These are phyloP conservation scores for Vanessa cardui DNA, from an alignment of 2,888 invertebrate genomes.

Conservation along the genomic window DNA sequence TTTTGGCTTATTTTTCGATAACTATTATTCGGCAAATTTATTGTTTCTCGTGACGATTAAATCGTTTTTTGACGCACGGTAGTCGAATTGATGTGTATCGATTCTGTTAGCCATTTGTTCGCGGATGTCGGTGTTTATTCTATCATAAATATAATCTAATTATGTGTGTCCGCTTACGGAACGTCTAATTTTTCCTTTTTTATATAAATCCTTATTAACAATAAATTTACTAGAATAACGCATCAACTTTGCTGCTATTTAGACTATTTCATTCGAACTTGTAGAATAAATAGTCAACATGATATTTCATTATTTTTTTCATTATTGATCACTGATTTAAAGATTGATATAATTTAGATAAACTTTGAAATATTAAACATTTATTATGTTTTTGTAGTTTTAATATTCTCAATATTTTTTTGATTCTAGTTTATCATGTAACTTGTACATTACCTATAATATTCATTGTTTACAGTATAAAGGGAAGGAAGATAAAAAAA, in stretches of 20 bases:
- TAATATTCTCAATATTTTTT: too few relatives aligned
- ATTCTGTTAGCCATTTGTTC: slow-evolving; percentile 42
- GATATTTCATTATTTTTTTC: too few relatives aligned
- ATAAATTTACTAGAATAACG: neutral
- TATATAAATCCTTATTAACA: slow-evolving; percentile 1
- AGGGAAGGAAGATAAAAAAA: neutral
- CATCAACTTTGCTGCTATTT: neutral
- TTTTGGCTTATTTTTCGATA: slow-evolving; percentile 68
- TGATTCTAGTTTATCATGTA: too few relatives aligned
- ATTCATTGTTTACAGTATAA: neutral
- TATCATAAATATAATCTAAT: slow-evolving; percentile 41
- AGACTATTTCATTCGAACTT: too few relatives aligned
- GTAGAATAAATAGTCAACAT: too few relatives aligned
- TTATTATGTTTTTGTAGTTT: too few relatives aligned
- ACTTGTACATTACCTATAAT: too few relatives aligned
- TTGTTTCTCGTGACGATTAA: slow-evolving; percentile 45
- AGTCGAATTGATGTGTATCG: slow-evolving; percentile 42
- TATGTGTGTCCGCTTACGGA: slow-evolving; percentile 33
- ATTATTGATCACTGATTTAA: too few relatives aligned
- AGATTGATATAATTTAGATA: too few relatives aligned
- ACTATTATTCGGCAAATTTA: slow-evolving; percentile 81
- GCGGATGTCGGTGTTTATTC: slow-evolving; percentile 42
- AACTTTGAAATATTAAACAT: too few relatives aligned
- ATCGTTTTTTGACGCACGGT: slow-evolving; percentile 38
- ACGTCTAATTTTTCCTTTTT: neutral